Base-by-base conservation (phyloP, 2,113 vertebrate genomes). In the Opisthocomus hoazin region DNA sequence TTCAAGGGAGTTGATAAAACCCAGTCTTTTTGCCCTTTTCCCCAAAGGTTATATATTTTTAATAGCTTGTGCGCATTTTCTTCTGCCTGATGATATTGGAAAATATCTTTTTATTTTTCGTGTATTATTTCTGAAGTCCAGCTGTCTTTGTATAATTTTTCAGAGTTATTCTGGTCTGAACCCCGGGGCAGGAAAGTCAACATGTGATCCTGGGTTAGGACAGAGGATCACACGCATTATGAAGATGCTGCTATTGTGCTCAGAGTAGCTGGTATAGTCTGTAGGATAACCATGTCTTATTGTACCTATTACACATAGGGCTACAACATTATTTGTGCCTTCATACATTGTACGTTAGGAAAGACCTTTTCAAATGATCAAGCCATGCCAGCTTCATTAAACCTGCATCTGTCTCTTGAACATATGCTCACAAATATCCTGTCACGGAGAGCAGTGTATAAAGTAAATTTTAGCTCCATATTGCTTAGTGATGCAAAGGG, bases 121-220 rank as follows among this genome's bases (percentile, higher is more conserved):
- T 70, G 94, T 23, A 29, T 57, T 45, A 58, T 88, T 91, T 80
- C 73, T 90, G n/a, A 93, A 86, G 21, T 70, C 32, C n/a, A 34
- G 6, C 10, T 84, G 21, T 30, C 30, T 84, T 80, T 57, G 18
- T 69, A 9, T 48, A 60, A 50, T 86, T 90, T 90, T 81, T 68
- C 66, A 74, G 24, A 61, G 76, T 74, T 89, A 63, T 30, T 85
- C 22, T 75, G 15, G 6, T 74, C 32, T 87, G 48, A 85, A 57
- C 13, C 23, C 12, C 2, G 3, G 14, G 9, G n/a, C 43, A 74
- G 46, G 15, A 84, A 91, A 78, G 50, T 54, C 5, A 1, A 36
- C 3, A 5, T 46, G 18, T 48, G 51, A 77, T 80, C 37, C 77
- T 87, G 37, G 21, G 11, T 68, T 80, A 41, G 43, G 24, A 24